Conservation (phyloP, 2,797 vertebrate genomes). For the Crotalus adamanteus region DNA sequence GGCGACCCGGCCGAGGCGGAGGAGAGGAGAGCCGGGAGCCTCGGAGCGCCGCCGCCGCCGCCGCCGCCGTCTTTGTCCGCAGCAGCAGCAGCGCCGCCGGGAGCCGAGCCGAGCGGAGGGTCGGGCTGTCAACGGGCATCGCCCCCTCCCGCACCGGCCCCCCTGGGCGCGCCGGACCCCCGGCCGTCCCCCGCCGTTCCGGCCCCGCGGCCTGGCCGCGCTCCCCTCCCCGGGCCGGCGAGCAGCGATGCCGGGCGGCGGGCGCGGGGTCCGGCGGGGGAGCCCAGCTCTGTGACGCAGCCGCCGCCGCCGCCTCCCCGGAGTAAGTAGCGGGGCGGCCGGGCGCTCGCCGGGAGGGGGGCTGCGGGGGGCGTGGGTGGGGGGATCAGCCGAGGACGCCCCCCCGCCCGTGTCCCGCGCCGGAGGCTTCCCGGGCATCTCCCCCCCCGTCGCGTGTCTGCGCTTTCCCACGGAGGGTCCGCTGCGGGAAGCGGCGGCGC, state of each 20-base stretch:
- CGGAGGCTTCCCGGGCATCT: neutral
- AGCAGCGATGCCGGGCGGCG: neutral
- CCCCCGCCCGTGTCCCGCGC: no score
- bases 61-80: neutral
- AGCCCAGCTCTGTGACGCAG: neutral
- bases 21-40: neutral
- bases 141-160: neutral
- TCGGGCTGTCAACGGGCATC: neutral
- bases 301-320: neutral
- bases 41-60: neutral
- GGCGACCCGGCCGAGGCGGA: neutral
- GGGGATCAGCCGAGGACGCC: neutral
- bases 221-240: no score
- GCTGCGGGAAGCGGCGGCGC: neutral
- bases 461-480: neutral
- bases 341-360: neutral
- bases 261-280: neutral
- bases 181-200: no score
- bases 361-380: no score
- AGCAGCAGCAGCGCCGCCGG: neutral
- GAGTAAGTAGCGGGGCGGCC: neutral
- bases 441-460: neutral
- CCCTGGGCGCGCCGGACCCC: no score
- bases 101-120: neutral
- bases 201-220: no score